Evolutionary conservation across 2,113 vertebrate species (phyloP).

Genomic region (Nesoenas mayeri): DNA sequence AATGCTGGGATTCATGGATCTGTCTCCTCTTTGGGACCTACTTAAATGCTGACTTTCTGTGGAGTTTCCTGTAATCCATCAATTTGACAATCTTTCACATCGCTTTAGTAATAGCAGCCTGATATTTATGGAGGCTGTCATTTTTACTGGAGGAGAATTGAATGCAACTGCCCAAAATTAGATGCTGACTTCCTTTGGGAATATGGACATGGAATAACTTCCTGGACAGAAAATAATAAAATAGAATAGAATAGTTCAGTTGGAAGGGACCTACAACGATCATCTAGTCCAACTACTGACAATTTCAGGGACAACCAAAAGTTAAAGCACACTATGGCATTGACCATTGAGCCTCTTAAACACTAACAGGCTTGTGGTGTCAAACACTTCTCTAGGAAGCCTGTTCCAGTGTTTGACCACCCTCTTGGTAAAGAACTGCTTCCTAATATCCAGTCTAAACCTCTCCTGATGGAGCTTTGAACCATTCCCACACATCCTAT

Average conservation of each 20-base stretch:
- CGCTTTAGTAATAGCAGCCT: neutral
- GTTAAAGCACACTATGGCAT: neutral
- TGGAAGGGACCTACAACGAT: neutral
- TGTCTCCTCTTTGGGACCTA: neutral
- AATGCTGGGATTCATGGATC: neutral
- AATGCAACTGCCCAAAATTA: neutral
- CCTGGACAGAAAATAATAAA: neutral
- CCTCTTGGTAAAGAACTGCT: neutral
- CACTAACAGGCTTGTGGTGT: neutral
- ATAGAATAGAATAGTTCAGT: neutral
- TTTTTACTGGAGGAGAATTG: neutral
- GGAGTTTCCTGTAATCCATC: neutral
- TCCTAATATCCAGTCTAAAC: neutral
- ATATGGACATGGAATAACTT: neutral
- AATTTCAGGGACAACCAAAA: neutral
- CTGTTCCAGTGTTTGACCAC: neutral
- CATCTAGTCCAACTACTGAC: neutral
- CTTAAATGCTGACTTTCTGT: neutral
- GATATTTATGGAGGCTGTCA: neutral
- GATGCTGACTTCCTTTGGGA: neutral
- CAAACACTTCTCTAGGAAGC: neutral
- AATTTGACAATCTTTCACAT: neutral
- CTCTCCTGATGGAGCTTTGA: neutral
- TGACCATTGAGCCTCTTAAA: neutral
- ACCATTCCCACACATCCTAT: rapidly evolving